These are phyloP conservation scores for Anas acuta DNA, from an alignment of 2,797 vertebrate species.

Conservation along the genomic window DNA sequence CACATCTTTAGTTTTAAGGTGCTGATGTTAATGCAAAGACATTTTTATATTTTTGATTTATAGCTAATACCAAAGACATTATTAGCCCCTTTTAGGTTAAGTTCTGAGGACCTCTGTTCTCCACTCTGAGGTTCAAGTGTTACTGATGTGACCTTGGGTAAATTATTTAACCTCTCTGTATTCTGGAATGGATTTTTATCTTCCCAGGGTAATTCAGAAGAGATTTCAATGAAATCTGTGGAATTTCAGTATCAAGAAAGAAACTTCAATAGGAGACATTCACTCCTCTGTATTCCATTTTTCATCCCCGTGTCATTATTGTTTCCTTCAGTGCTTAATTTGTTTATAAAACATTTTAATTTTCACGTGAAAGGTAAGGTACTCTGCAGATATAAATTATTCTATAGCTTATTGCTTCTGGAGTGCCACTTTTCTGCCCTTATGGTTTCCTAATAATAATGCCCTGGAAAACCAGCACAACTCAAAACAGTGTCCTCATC, in stretches of 20 bases:
- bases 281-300: neutral
- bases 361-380: neutral
- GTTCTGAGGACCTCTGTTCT: conserved; percentile 1
- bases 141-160: neutral
- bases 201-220: neutral
- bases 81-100: neutral
- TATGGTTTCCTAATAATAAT: neutral
- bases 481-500: neutral
- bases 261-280: neutral
- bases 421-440: neutral
- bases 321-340: neutral
- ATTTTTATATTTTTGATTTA: conserved; percentile 51
- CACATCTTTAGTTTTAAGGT: conserved; percentile 38
- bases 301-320: neutral
- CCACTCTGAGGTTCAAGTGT: neutral
- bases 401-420: neutral
- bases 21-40: conserved; percentile 21
- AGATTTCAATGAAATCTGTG: neutral
- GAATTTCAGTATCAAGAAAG: neutral
- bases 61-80: neutral
- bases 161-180: conserved; percentile 15
- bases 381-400: neutral
- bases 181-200: neutral
- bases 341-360: neutral
- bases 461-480: neutral